phyloP scores from a whole-genome alignment of 2,797 vertebrate species.

The Mionectes olivaceus region DNA sequence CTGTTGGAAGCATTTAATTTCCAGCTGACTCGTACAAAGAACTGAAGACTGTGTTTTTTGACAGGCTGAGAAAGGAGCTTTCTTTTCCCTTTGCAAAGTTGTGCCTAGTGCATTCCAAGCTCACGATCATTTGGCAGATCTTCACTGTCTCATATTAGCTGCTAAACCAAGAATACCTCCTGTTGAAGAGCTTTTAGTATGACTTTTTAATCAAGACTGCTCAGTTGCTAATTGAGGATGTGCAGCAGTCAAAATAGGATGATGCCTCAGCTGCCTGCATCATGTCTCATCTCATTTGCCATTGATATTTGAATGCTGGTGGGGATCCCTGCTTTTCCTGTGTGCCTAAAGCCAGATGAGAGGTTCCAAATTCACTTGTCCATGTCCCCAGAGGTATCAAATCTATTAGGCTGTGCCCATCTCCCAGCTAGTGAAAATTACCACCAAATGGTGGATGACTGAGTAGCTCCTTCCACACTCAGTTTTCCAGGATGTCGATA shows the following conservation, averaged over 20 bases:
- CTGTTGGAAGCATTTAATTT: not conserved
- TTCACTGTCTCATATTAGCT: not conserved
- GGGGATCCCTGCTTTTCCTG: not conserved
- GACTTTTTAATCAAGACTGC: not conserved
- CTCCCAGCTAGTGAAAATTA: not conserved
- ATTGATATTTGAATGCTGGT: not conserved
- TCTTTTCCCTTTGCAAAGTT: slow-evolving; percentile 27
- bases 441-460: not conserved
- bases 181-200: not conserved
- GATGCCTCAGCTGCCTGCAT: not conserved
- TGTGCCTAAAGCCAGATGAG: not conserved
- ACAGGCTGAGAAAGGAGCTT: slow-evolving; percentile 4
- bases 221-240: not conserved
- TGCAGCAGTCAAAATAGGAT: not conserved
- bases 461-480: not conserved
- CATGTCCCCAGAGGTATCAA: not conserved
- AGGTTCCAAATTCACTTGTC: not conserved
- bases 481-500: not conserved
- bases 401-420: not conserved
- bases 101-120: slow-evolving; percentile 34
- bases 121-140: slow-evolving; percentile 15
- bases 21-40: not conserved
- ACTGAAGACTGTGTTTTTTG: not conserved
- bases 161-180: not conserved
- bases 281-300: not conserved